Base-by-base conservation (phyloP, 2,797 vertebrate species). In the Tolypeutes matacus region DNA sequence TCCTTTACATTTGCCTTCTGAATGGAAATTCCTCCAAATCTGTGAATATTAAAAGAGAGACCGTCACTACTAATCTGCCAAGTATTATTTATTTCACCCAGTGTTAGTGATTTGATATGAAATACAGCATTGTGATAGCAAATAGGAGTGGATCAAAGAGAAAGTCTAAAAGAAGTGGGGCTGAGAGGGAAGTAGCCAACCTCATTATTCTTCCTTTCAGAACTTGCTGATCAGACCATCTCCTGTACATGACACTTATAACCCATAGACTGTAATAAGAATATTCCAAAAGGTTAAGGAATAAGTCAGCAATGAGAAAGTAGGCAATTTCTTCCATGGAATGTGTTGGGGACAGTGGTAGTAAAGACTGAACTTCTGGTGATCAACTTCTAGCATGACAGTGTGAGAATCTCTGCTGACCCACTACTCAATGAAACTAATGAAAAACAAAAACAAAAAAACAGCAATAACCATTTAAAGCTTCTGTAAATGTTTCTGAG, bases 31-130 rank as follows among this genome's bases (percentile, higher is more conserved):
- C 39, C 39, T 39, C 39, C 39, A 39, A 39, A 4, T 0, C 86
- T 70, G 75, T 31, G 92, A 96, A 95, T 73, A 96, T 96, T 97
- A 95, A 97, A 96, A 94, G 69, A 96, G 94, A 97, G 85, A 96
- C 78, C n/a, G 10, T 76, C 69, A 96, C 3, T 86, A 20, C 77
- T 95, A 20, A 75, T 81, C 91, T 96, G 72, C 88, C 96, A 88
- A 25, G 36, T 46, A 64, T 84, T 96, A 75, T 96, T 96, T 81
- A 65, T 95, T 95, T 93, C 81, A 89, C 95, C 97, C 75, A 95
- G 27, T 78, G 95, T 94, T 76, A 75, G 69, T 67, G 75, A 80
- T 70, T 3, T 69, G 56, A 89, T 94, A 96, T 77, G 0, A 2
- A 78, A 69, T 0, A 86, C 39, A 70, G 34, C 12, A 51, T 58